Base-by-base conservation (phyloP, 2,888 invertebrate genomes). In the Netelia melanura region DNA sequence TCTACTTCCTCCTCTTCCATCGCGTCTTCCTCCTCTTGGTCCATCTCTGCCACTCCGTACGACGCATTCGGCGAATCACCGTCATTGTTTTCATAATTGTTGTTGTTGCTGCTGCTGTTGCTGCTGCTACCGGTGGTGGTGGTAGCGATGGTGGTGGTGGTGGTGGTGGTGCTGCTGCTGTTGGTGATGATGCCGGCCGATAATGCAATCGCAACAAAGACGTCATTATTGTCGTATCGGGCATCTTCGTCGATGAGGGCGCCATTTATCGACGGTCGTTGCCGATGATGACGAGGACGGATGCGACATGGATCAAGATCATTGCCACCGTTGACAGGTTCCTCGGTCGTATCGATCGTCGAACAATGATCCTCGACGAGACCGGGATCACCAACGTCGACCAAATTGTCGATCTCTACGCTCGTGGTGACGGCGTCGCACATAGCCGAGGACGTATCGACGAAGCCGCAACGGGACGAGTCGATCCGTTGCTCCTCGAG, bases 341-440 rank as follows among this genome's bases (percentile, higher is more conserved):
- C 14, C 14, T 17, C n/a, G 54, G 1, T n/a, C 17, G n/a, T n/a
- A 6, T 54, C 54, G 54, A 54, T 54, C 54, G 68, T 54, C 38
- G 62, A 9, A 68, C 54, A 10, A 68, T 52, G 10, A 23, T 67
- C 17, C 48, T 21, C 11, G 54, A 1, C 23, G n/a, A n/a, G 54
- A 2, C 61, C 30, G 21, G 30, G 5, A 61, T 30, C 61, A 5
- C 38, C 6, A 38, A 44, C 56, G 30, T 72, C 72, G 23, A 56
- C 61, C 52, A 67, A 52, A 38, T 54, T 70, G 21, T 70, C 76
- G 65, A 77, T 74, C 17, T 72, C 67, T 17, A 83, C 83, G 74
- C 79, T 85, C 43, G 38, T 86, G 85, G 67, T 76, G 72, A 64
- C 43, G 70, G 72, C 43, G 75, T 0, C 83, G 84, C 54, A 68